Base-by-base conservation (phyloP, 1,140 invertebrate species). In the Danaus plexippus region DNA sequence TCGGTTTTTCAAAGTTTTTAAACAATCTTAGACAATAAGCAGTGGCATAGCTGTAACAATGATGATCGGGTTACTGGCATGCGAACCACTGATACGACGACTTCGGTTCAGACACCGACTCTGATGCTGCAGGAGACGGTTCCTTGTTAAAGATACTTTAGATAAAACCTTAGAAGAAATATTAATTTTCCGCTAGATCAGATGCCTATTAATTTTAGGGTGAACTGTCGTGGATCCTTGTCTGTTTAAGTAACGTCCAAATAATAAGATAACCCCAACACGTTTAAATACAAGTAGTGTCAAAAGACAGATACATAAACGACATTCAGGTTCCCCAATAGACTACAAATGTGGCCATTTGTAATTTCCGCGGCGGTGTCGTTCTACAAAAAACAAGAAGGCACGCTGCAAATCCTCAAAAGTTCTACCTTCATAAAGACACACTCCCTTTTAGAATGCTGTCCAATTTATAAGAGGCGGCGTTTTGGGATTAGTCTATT, bases 11-110 rank as follows among this genome's bases (percentile, higher is more conserved):
- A 13, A 58, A 64, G 58, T 64, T 68, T 58, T 65, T 44, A 62
- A 68, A 68, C 63, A 68, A 55, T 65, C 57, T 63, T 65, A 68
- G 63, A 68, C 66, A 68, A 65, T 68, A 68, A 53, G 54, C 66
- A 60, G 57, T 63, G 64, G 55, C 54, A 59, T 47, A 42, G 57
- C 55, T 53, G 57, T 59, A 54, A 67, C 66, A 67, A 67, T 56
- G 51, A 54, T 64, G 53, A 54, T 60, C 64, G 11, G 12, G 57
- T 67, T 63, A 59, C 64, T 47, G 57, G 61, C 44, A 59, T 67
- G 63, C 46, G 42, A 62, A 48, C 42, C 47, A 41, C 15, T 15
- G 15, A 32, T 32, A 8, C 22, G 22, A 8, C 0, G 22, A 32
- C 22, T 32, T 32, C 22, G 22, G 7, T 8, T 32, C 22, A 32